Base-by-base conservation (phyloP, 1,140 invertebrate species). In the Trachymyrmex septentrionalis region DNA sequence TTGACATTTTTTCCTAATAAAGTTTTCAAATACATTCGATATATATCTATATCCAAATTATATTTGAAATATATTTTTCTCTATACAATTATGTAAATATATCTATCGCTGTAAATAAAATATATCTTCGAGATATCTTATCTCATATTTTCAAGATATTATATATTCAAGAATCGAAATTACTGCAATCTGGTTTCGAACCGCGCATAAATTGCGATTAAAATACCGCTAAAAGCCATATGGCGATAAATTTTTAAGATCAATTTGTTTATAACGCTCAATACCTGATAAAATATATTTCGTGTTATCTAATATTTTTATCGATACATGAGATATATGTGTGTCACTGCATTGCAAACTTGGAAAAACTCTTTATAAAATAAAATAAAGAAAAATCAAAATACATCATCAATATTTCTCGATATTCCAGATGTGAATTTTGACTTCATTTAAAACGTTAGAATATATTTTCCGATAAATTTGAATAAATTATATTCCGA, bases 41-140 rank as follows among this genome's bases (percentile, higher is more conserved):
- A 69, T 24, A 67, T 38, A 24, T 53, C 19, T 38, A 30, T 38
- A 7, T 64, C 3, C 14, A 19, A 80, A 69, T 24, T 80, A 69
- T 69, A 80, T 64, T 77, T 63, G 24, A 44, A 77, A 77, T 80
- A 10, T 73, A 59, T 21, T 72, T 72, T 61, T 57, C n/a, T 82
- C 24, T 82, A 14, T 82, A 73, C 53, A 82, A 77, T 61, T 3
- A 19, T 57, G 57, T 61, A 73, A 30, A 82, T 82, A 72, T 82
- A 48, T 71, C 2, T 81, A 81, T 72, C 5, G 19, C 50, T 73
- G 55, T 44, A 44, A 16, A 73, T 59, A 59, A 82, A 82, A 82
- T 82, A 80, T 69, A 82, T 73, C 2, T 57, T 81, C 30, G 2
- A 69, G 9, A 27, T 34, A 78, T n/a, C 57, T 34, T 34, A 34